phyloP scores from a whole-genome alignment of 2,797 vertebrate species.

The Sparus aurata region DNA sequence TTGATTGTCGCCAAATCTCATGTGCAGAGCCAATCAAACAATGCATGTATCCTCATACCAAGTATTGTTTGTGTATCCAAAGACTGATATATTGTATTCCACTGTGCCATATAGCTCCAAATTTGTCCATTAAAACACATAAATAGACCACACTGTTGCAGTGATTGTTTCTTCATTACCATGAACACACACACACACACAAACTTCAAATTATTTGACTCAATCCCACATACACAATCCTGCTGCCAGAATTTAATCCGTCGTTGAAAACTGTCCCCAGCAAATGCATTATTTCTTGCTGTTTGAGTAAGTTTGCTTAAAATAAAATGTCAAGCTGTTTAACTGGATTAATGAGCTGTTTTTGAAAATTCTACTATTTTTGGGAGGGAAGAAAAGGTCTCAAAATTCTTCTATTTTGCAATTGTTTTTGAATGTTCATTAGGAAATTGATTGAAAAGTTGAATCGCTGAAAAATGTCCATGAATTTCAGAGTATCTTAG shows the following conservation, averaged over 20 bases:
- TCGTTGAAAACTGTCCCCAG: background rate
- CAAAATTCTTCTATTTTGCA: too few relatives aligned
- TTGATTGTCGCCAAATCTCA: background rate
- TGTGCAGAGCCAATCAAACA: background rate
- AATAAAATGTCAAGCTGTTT: background rate
- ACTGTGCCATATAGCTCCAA: background rate
- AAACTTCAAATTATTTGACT: background rate
- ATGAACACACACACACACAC: background rate
- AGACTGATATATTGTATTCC: background rate
- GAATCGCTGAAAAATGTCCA: background rate
- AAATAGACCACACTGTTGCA: background rate
- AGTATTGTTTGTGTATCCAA: background rate
- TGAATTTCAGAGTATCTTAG: too few relatives aligned
- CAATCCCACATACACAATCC: background rate
- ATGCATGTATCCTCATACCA: background rate
- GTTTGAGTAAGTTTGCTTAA: background rate
- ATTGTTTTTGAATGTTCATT: too few relatives aligned
- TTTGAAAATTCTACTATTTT: background rate
- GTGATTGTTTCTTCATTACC: background rate
- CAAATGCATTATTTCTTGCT: background rate
- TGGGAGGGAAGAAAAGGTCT: too few relatives aligned
- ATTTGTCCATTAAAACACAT: background rate
- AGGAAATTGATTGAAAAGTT: background rate
- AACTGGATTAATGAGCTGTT: background rate
- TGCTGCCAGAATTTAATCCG: background rate